Evolutionary conservation across 1,140 invertebrate genomes (phyloP), one percentile per base, ranked within the genome.

Genomic region (Drosophila chauvacae): DNA sequence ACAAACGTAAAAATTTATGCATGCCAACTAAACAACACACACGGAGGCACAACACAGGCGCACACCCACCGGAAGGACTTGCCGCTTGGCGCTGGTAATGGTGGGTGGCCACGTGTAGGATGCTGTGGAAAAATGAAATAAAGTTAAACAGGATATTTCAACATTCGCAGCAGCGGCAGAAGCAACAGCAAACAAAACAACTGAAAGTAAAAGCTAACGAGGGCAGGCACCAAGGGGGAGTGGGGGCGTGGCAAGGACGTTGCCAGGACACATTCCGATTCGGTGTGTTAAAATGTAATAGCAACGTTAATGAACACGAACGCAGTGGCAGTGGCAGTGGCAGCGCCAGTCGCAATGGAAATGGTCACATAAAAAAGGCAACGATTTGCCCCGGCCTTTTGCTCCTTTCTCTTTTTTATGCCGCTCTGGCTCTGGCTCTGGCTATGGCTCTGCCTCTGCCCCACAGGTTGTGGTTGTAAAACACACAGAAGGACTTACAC

Each of bases 61-160:
- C 10, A 62, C 47, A 39, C 20, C 30, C 55, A 51, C 60, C 53
- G 55, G 37, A 50, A 33, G 74, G 62, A 18, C 23, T 23, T 44
- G 41, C 35, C 23, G 35, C 51, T 53, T 2, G 51, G 7, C 13
- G 26, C 59, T 16, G 69, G 51, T 18, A 55, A 37, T 26, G 35
- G 44, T 45, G 57, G 55, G 51, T 39, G 73, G 84, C 80, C 85
- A 90, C 85, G 84, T 88, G 85, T 90, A 83, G 84, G 84, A 90
- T 78, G 81, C 85, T 88, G 84, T 84, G 84, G 69, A 90, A 90
- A 90, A 88, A 90, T 88, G 84, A 88, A 88, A 88, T 88, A 88
- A 88, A 88, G 85, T 90, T 88, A 90, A 88, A 88, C 77, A 88
- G 84, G 84, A 88, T 88, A 90, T 88, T 88, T 90, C 85, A 90